phyloP scores from a whole-genome alignment of 2,797 vertebrate species.

The Girardinus metallicus region DNA sequence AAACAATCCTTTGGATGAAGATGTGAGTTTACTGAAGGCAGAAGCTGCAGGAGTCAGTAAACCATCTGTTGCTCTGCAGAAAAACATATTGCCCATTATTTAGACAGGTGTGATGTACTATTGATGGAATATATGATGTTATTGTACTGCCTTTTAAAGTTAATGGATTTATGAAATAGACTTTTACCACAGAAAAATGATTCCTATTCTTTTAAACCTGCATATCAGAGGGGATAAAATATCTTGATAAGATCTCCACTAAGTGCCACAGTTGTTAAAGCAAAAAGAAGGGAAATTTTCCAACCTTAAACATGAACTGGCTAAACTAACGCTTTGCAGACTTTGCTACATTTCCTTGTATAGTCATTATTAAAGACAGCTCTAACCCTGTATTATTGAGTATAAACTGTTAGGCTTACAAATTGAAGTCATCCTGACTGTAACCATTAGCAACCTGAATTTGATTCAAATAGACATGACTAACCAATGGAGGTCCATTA shows the following conservation, averaged over 20 bases:
- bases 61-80: background rate
- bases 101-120: background rate
- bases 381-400: background rate
- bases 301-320: background rate
- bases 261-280: background rate
- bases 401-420: background rate
- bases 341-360: background rate
- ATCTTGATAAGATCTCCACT: background rate
- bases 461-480: background rate
- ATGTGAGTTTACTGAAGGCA: background rate
- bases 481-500: background rate
- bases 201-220: background rate
- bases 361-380: background rate
- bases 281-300: background rate
- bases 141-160: background rate
- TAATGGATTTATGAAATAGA: background rate
- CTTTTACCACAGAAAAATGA: background rate
- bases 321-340: background rate
- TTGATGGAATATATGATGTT: background rate
- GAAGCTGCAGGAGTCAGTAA: background rate
- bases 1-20: background rate
- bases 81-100: background rate
- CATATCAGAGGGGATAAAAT: background rate
- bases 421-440: background rate
- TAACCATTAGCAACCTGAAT: background rate